Base-by-base conservation (phyloP, 1,140 invertebrate species). In the Drosophila takahashii region DNA sequence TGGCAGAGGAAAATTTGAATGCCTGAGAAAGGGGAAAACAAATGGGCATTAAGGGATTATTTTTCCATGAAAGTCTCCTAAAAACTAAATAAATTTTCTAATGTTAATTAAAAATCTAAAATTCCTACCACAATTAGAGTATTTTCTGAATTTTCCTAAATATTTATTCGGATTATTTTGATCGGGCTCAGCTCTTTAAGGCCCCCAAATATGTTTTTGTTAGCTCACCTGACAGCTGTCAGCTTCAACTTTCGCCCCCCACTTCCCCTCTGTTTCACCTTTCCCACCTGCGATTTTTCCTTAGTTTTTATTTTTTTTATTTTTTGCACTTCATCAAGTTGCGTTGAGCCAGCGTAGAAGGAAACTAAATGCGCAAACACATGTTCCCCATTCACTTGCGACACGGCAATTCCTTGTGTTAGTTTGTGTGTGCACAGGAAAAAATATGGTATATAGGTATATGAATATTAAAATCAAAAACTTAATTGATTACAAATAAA, bases 361-460 rank as follows among this genome's bases (percentile, higher is more conserved):
- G 53, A 64, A 84, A 79, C 77, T 86, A 77, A 85, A 85, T 81
- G 81, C 81, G 77, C 77, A 81, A 85, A 85, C 81, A 85, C 81
- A 86, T 85, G 81, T 85, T 85, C 73, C 69, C 67, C 57, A 64
- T 64, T 69, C 53, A 70, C 61, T 62, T 45, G 42, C 72, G 59
- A 58, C 61, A 56, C 58, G 51, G 50, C 50, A 53, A 37, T 51
- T 62, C 29, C 60, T 51, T 54, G 45, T 36, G 9, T 52, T 48
- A 60, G 51, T n/a, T 45, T 26, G 34, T 44, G n/a, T 36, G 18
- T 51, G 18, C 62, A 66, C 58, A 22, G 44, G 15, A 10, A 47
- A 13, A 58, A 65, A 47, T 4, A 32, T 1, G 2, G 29, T 29
- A 6, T 27, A 27, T 6, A 42, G 1, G 9, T 9, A 9, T 9